A percentile compares a stretch with the other conserved stretches of the same genome.
Evolutionary conservation across 2,113 vertebrate genomes (phyloP).

Genomic region (Oryctolagus cuniculus): mOryCun1.1 NC_091448.1:59406501-59407000

Average conservation of each 20-base stretch:
- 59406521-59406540: background rate
- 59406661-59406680: slow-evolving; percentile 90
- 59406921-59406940: background rate
- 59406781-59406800: slow-evolving; percentile 86
- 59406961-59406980: background rate
- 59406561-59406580: background rate
- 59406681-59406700: slow-evolving; percentile 89
- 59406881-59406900: background rate
- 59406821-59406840: slow-evolving; percentile 91
- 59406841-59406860: slow-evolving; percentile 89
- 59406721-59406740: slow-evolving; percentile 89
- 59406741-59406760: slow-evolving; percentile 77
- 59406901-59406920: background rate
- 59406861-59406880: background rate
- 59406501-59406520: background rate
- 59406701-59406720: slow-evolving; percentile 87
- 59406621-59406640: too few species aligned
- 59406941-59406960: background rate
- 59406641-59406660: slow-evolving; percentile 89
- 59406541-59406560: background rate
- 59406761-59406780: slow-evolving; percentile 77
- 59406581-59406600: too few species aligned
- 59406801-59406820: slow-evolving; percentile 87
- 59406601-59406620: too few species aligned
- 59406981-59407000: background rate